Conservation (phyloP, 2,888 invertebrate genomes). For the Ecliptopera silaceata region DNA sequence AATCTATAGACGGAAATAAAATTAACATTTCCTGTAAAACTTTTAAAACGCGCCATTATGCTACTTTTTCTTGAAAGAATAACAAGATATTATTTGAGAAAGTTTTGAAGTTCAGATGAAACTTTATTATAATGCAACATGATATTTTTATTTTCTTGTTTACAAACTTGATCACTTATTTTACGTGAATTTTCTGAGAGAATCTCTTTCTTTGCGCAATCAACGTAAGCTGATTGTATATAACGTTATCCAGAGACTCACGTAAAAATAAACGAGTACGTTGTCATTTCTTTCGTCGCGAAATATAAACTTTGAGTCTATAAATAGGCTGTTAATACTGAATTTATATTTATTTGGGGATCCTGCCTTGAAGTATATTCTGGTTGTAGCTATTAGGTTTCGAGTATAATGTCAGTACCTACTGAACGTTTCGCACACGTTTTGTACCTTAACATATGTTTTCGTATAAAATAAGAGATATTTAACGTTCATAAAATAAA, state of each 20-base stretch:
- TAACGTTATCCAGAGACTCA: slow-evolving; percentile 1
- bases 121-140: not conserved
- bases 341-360: slow-evolving; percentile 15
- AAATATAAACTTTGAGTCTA: slow-evolving; percentile 12
- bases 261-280: slow-evolving; percentile 7
- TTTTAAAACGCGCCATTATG: no score
- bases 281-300: slow-evolving; percentile 10
- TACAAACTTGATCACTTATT: not conserved
- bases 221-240: slow-evolving; percentile 14
- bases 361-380: not conserved
- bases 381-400: not conserved
- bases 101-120: not conserved
- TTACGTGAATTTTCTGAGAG: not conserved
- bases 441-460: no score
- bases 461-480: no score
- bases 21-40: not conserved
- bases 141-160: not conserved
- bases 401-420: not conserved
- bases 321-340: slow-evolving; percentile 14
- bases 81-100: not conserved
- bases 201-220: slow-evolving; percentile 6
- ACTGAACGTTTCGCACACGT: not conserved
- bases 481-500: not conserved
- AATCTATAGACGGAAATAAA: not conserved
- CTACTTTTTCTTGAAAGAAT: not conserved